Percentiles rank a stretch among this genome's conserved stretches.
These are phyloP conservation scores for Oxyruncus cristatus DNA, from an alignment of 2,113 vertebrate species.

Conservation along the genomic window DNA sequence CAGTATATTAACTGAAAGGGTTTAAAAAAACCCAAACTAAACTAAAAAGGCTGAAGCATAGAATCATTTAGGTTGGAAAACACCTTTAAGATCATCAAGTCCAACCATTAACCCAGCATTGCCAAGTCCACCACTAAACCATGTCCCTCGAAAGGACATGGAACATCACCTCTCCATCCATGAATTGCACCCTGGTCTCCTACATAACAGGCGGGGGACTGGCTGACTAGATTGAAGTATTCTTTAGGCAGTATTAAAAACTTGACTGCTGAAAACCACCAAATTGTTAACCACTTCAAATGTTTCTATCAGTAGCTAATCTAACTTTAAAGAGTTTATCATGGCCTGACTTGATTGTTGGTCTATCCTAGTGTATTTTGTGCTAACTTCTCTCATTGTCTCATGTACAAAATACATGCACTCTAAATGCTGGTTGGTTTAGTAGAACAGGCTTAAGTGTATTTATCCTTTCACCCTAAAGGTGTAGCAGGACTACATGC, in stretches of 20 bases:
- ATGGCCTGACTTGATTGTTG: neutral
- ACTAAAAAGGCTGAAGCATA: neutral
- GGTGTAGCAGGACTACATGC: neutral
- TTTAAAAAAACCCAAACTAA: neutral
- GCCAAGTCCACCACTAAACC: neutral
- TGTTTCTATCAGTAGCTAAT: neutral
- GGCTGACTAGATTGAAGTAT: neutral
- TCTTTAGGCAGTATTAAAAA: neutral
- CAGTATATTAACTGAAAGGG: neutral
- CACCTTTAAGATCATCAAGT: neutral
- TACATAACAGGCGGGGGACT: fast-evolving
- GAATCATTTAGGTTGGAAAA: neutral
- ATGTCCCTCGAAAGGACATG: neutral
- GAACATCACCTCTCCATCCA: neutral
- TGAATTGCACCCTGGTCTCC: neutral
- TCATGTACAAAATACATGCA: neutral
- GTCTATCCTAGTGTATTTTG: neutral
- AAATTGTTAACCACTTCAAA: neutral
- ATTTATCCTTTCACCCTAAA: neutral
- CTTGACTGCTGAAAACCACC: neutral
- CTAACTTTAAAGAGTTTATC: neutral
- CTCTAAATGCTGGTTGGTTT: neutral
- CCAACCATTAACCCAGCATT: neutral
- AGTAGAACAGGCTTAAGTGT: neutral
- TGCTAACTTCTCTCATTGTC: neutral